Evolutionary conservation across 2,113 vertebrate species (phyloP), one percentile per base, ranked within the genome.

Genomic region (Cyrtonyx montezumae): DNA sequence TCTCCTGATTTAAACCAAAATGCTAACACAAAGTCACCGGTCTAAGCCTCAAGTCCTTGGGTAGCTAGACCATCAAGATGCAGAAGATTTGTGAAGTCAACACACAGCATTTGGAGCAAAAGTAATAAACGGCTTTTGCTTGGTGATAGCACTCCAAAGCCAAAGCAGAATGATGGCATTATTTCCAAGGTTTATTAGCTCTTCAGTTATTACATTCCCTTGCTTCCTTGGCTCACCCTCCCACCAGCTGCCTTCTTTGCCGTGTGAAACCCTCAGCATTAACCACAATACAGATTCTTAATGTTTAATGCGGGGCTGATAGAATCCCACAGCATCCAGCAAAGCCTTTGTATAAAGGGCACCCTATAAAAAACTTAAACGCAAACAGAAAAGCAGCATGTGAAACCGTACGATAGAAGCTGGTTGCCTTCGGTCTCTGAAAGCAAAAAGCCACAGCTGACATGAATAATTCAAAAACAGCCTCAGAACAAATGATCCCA

Each of bases 381-480:
- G 28, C 90, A 90, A 95, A 95, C 79, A 73, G 84, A 94, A 94
- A 70, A 36, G 26, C 78, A 85, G 87, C 91, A 88, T 65, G 48
- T 88, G 97, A 92, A 95, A 85, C 68, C 53, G 20, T 75, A 82
- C 0, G 71, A 94, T 45, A 89, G 96, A 88, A 95, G 76, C 87
- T 58, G 70, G 82, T 94, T 43, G 14, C 69, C 94, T 96, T 91
- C 95, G 96, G 74, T 87, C 85, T 96, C 92, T 84, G 81, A 90
- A 96, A 96, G 95, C 91, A 91, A 87, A 96, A 95, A 94, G 94
- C 91, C 90, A 20, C 79, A 7, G 42, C 89, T 43, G 30, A 34
- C 45, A 98, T 98, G 96, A 98, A 98, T 98, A 97, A 98, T 98
- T 98, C 98, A 98, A 87, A 96, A 97, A 91, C 95, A 96, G 97